These are phyloP conservation scores for Actinia equina DNA, from an alignment of 64 coral and sea anemone genomes.

Conservation along the genomic window DNA sequence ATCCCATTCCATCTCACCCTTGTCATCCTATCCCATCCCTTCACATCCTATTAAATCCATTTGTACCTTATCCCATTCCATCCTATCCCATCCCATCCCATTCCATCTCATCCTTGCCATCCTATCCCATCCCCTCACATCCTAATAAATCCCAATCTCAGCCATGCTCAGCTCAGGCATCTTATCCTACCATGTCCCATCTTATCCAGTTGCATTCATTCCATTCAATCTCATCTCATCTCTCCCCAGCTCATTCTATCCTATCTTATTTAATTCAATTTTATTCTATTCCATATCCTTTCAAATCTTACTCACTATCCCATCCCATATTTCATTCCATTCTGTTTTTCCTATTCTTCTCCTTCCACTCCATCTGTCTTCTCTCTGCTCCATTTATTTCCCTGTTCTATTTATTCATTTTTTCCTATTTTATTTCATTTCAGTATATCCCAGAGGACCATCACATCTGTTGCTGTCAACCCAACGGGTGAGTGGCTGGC, in stretches of 20 bases:
- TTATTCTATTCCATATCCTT: neutral
- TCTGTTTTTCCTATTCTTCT: neutral
- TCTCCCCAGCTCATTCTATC: neutral
- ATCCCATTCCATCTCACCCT: neutral
- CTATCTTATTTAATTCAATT: neutral
- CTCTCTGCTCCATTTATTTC: neutral
- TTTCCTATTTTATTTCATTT: neutral
- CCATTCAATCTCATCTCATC: neutral
- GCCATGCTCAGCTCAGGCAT: no score
- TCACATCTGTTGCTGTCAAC: slow-evolving; percentile 78
- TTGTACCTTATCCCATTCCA: neutral
- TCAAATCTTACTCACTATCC: neutral
- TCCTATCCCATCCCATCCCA: neutral
- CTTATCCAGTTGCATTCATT: neutral
- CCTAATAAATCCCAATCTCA: no score
- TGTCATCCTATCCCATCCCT: neutral
- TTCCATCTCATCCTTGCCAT: neutral
- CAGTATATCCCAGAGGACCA: slow-evolving; percentile 85
- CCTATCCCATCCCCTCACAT: neutral
- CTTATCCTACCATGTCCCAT: neutral
- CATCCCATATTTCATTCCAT: neutral
- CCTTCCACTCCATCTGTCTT: neutral
- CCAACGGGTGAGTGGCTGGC: slow-evolving; percentile 90
- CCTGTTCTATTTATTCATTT: neutral
- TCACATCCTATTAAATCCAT: neutral